Conservation (phyloP, 2,888 invertebrate species). For the Xestia sexstrigata region DNA sequence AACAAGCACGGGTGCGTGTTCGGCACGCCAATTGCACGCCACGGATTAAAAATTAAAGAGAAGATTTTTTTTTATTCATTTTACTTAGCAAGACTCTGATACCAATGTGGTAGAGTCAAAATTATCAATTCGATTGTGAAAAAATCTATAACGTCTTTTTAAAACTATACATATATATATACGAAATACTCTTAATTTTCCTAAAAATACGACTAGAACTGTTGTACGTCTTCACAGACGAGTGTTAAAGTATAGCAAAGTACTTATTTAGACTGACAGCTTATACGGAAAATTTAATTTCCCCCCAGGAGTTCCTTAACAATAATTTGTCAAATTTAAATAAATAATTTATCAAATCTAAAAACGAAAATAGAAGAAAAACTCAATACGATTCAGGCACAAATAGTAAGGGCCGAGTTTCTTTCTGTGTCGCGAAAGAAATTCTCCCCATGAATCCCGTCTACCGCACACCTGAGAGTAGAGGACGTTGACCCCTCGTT, state of each 20-base stretch:
- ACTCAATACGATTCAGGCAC: neutral
- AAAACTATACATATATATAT: no score
- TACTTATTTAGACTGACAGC: neutral
- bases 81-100: no score
- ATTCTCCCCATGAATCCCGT: constrained; percentile 70
- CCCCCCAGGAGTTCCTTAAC: neutral
- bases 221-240: neutral
- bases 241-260: no score
- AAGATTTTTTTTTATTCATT: no score
- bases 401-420: constrained; percentile 69
- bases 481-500: constrained; percentile 64
- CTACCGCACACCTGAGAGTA: constrained; percentile 71
- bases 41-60: no score
- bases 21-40: no score
- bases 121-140: no score
- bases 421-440: constrained; percentile 73
- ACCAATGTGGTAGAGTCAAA: no score
- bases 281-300: neutral
- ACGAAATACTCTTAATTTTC: no score
- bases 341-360: accelerated
- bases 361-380: constrained; percentile 1
- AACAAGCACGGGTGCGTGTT: no score
- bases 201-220: neutral
- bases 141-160: no score
- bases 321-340: no score